Conservation (phyloP, 2,797 vertebrate species). For the Liasis olivaceus region DNA sequence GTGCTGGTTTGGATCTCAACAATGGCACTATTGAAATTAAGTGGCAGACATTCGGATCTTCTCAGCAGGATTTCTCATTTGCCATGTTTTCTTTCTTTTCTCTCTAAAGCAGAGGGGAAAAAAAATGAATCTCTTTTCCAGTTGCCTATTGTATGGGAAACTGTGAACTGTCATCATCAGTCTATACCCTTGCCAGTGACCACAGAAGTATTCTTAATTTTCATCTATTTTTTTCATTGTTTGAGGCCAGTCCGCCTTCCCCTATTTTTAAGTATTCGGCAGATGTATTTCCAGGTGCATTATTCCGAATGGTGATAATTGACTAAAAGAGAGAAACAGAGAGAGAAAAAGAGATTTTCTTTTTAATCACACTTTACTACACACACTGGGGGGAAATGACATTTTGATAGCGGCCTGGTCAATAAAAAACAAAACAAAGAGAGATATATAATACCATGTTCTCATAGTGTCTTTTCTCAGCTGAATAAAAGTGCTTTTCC, state of each 20-base stretch:
- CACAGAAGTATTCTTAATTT: not conserved
- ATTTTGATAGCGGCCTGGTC: conserved; percentile 4
- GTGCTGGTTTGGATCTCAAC: conserved; percentile 2
- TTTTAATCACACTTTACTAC: conserved; percentile 22
- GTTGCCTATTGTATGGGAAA: conserved; percentile 30
- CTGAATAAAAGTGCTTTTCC: not conserved
- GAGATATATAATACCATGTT: not conserved
- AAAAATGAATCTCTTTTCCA: not conserved
- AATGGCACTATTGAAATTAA: not conserved
- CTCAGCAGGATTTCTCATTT: not conserved
- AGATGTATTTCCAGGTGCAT: conserved; percentile 10
- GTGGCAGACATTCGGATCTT: not conserved
- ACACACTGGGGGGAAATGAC: not conserved
- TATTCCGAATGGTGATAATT: not conserved
- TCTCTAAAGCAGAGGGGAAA: not conserved
- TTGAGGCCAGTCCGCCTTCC: not conserved
- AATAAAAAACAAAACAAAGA: conserved; percentile 14
- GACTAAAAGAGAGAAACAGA: not conserved
- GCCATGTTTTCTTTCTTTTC: conserved; percentile 6
- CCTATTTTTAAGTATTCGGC: not conserved
- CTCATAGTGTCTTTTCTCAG: not conserved
- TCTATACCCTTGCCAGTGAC: not conserved
- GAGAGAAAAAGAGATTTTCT: conserved; percentile 12
- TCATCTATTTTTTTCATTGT: not conserved
- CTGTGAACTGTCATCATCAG: conserved; percentile 11